phyloP scores from a whole-genome alignment of 2,797 vertebrate species.

The Menidia menidia region DNA sequence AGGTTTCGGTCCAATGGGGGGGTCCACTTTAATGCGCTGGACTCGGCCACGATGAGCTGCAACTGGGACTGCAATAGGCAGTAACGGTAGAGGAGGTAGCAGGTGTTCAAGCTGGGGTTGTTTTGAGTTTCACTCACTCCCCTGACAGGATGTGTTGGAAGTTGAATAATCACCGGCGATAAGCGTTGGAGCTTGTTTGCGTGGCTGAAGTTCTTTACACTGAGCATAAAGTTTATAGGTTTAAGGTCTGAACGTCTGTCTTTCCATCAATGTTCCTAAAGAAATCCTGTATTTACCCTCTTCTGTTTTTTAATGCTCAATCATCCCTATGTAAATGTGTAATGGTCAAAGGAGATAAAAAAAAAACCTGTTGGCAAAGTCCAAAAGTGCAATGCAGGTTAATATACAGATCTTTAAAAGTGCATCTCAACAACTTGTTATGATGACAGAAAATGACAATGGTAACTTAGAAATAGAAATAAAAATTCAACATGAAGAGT shows the following conservation, averaged over 20 bases:
- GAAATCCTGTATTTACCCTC: too few species aligned
- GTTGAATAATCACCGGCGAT: constrained; percentile 18
- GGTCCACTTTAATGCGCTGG: constrained; percentile 45
- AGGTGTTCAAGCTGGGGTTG: constrained; percentile 41
- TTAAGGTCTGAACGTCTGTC: constrained; percentile 32
- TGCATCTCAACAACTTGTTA: too few species aligned
- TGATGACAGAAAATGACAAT: neutral
- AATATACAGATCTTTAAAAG: neutral
- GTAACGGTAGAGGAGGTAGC: constrained; percentile 34
- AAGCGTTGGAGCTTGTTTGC: constrained; percentile 17
- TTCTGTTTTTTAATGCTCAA: too few species aligned
- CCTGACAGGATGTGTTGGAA: constrained; percentile 1
- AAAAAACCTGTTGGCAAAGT: too few species aligned
- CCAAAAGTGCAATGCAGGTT: too few species aligned
- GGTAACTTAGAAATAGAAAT: neutral
- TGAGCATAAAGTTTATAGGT: constrained; percentile 16
- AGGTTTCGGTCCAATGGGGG: constrained; percentile 51
- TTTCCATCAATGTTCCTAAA: too few species aligned
- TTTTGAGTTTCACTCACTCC: constrained; percentile 28
- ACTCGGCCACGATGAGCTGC: constrained; percentile 35
- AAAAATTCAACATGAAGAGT: neutral
- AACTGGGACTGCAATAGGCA: constrained; percentile 28
- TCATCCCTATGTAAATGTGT: too few species aligned
- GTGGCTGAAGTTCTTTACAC: constrained; percentile 14
- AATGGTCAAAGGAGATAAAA: too few species aligned